phyloP scores from a whole-genome alignment of 1,140 invertebrate genomes.

The Octopus sinensis region DNA sequence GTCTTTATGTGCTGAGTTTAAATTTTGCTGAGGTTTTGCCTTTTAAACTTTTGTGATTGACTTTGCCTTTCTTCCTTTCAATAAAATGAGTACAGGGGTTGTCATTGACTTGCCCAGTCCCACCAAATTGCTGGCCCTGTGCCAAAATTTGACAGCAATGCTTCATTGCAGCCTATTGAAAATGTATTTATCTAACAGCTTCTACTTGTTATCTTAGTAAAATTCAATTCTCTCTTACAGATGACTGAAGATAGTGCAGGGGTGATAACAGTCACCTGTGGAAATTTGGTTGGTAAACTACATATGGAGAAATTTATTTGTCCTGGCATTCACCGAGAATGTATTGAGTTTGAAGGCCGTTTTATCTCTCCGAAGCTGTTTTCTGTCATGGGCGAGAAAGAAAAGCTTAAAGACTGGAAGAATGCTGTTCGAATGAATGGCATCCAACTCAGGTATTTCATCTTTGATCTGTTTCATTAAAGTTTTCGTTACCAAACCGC shows the following conservation, averaged over 20 bases:
- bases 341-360: conserved; percentile 54
- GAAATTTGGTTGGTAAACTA: conserved; percentile 49
- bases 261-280: conserved; percentile 50
- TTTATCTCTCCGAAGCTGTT: conserved; percentile 56
- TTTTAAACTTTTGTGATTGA: too few relatives aligned
- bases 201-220: too few relatives aligned
- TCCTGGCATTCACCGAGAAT: conserved; percentile 58
- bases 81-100: too few relatives aligned
- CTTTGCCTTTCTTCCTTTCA: too few relatives aligned
- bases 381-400: conserved; percentile 56
- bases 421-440: conserved; percentile 57
- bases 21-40: too few relatives aligned
- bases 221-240: background rate
- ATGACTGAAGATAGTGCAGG: conserved; percentile 14
- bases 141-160: too few relatives aligned
- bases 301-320: conserved; percentile 57
- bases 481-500: too few relatives aligned
- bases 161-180: too few relatives aligned
- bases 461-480: background rate
- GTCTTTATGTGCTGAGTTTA: too few relatives aligned
- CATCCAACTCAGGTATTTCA: conserved; percentile 47
- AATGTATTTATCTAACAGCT: too few relatives aligned
- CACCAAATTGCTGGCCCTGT: too few relatives aligned
- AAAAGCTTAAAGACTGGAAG: conserved; percentile 60
- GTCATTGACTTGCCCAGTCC: too few relatives aligned